These are phyloP conservation scores for Dendropsophus ebraccatus DNA, from an alignment of 2,113 vertebrate genomes.

Conservation along the genomic window DNA sequence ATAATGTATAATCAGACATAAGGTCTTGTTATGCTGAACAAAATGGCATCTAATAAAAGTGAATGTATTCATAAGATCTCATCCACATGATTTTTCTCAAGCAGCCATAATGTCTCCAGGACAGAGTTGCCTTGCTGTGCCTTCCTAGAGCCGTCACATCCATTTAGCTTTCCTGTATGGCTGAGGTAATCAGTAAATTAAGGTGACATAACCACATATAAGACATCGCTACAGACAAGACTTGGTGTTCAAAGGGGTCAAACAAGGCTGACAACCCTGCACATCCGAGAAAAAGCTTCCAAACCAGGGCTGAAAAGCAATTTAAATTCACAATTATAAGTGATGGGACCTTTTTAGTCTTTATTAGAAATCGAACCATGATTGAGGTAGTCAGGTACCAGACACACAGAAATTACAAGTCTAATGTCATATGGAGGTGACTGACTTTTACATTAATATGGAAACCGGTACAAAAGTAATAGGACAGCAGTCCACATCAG, in stretches of 20 bases:
- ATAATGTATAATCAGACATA: neutral
- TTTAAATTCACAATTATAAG: slow-evolving; percentile 4
- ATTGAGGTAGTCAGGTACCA: neutral
- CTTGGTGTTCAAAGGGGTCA: neutral
- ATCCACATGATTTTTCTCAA: neutral
- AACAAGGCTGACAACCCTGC: neutral
- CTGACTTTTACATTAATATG: neutral
- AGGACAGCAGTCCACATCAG: neutral
- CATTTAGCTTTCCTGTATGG: neutral
- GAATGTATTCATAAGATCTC: slow-evolving; percentile 3
- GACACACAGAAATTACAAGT: neutral
- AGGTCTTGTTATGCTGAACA: neutral
- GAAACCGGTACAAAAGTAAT: neutral
- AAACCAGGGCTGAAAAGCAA: neutral
- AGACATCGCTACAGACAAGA: slow-evolving; percentile 4
- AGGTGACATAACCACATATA: slow-evolving; percentile 5
- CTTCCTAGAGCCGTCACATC: slow-evolving; percentile 22
- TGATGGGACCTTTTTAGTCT: neutral
- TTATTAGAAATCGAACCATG: neutral
- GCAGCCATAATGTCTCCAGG: neutral
- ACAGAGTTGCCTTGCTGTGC: slow-evolving; percentile 1
- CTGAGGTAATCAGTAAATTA: neutral
- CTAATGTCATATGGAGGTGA: neutral
- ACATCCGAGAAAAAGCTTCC: neutral
- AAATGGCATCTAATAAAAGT: neutral